Evolutionary conservation across 2,113 vertebrate species (phyloP), one percentile per base, ranked within the genome.

Genomic region (Passerina amoena): DNA sequence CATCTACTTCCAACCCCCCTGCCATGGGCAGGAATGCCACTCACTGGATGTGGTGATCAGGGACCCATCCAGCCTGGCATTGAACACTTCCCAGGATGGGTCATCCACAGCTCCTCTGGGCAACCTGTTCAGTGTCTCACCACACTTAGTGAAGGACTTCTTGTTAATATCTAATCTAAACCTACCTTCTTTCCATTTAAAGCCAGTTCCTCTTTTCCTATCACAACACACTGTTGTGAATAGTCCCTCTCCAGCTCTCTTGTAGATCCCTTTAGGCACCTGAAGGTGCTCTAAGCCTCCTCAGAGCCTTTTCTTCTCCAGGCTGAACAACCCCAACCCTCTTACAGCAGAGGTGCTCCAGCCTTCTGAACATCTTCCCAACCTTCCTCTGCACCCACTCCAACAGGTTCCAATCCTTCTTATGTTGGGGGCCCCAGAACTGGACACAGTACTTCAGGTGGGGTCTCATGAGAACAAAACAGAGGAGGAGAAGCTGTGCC

Each of bases 331-430:
- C 11, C 3, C 12, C 16, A 31, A 33, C 6, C 8, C 16, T 61
- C 54, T 53, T 7, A 60, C 0, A 47, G 30, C 30, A 76, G 24
- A 82, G 25, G 2, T 38, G 11, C 12, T 82, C 47, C 47, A 82
- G 30, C 40, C 47, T 25, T 48, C 42, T 31, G 35, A 35, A 4
- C 47, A 47, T 31, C 40, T 48, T 54, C 30, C 8, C 15, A 14
- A 23, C 10, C 14, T 68, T 53, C 40, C 21, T 54, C 7, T 8
- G 14, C 14, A 69, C 12, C 51, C 54, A 47, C 17, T 61, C 8
- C 45, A 40, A 40, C 20, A 25, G 5, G 1, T 38, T 6, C 20
- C 5, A 0, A 0, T 23, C 27, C 68, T 57, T 27, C 7, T 42
- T 14, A 6, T 18, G 20, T 1, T 47, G 24, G 11, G 33, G 7